Evolutionary conservation across 2,888 invertebrate genomes (phyloP).

Genomic region (Blastobasis adustella): DNA sequence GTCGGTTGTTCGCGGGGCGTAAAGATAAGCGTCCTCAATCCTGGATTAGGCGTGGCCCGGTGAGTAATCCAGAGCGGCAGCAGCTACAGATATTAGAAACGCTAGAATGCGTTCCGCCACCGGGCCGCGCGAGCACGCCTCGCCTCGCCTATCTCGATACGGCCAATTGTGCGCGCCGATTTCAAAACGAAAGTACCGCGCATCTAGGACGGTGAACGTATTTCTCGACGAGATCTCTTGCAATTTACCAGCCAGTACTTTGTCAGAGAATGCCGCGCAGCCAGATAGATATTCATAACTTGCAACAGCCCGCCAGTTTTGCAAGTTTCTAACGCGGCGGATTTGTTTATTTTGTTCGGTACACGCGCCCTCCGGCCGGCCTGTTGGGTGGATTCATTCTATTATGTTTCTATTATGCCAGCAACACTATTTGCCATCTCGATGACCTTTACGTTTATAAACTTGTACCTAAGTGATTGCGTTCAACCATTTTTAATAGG

Average conservation of each 20-base stretch:
- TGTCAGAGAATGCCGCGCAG: slow-evolving; percentile 56
- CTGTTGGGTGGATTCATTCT: too few relatives aligned
- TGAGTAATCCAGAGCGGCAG: background rate
- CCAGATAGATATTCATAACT: slow-evolving; percentile 63
- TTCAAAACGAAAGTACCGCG: slow-evolving; percentile 74
- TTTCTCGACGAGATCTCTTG: slow-evolving; percentile 68
- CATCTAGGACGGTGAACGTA: slow-evolving; percentile 75
- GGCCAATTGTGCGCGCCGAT: slow-evolving; percentile 72
- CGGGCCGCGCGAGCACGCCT: slow-evolving; percentile 32
- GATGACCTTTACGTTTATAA: too few relatives aligned
- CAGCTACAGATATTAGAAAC: background rate
- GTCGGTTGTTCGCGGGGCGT: too few relatives aligned
- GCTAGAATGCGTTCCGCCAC: slow-evolving; percentile 37
- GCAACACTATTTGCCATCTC: too few relatives aligned
- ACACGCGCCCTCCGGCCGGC: too few relatives aligned
- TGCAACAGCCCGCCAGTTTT: slow-evolving; percentile 43
- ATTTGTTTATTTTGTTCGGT: slow-evolving; percentile 25
- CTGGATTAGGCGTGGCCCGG: background rate
- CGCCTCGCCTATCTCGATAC: slow-evolving; percentile 56
- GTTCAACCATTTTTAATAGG: too few relatives aligned
- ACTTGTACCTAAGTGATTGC: too few relatives aligned
- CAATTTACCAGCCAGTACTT: slow-evolving; percentile 60
- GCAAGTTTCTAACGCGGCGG: slow-evolving; percentile 48
- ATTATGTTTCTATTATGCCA: too few relatives aligned
- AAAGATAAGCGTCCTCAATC: background rate